A percentile compares a stretch with the other conserved stretches of the same genome.
These are phyloP conservation scores for Cephonodes hylas DNA, from an alignment of 2,888 invertebrate species.

Conservation along the genomic window DNA sequence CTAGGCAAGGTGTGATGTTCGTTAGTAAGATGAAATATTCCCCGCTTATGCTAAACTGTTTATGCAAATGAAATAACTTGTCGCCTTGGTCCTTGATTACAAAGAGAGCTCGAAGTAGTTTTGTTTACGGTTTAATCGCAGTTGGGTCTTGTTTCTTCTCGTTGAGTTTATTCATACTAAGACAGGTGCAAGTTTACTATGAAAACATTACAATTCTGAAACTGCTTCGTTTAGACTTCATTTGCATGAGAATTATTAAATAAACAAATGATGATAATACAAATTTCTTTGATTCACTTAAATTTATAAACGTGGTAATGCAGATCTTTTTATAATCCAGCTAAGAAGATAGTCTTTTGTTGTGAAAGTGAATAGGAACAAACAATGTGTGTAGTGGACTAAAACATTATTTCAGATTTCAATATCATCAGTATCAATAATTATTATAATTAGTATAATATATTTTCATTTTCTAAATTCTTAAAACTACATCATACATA, in stretches of 20 bases:
- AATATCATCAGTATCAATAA: too few relatives aligned
- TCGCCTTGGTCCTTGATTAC: constrained; percentile 69
- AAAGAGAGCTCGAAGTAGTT: constrained; percentile 65
- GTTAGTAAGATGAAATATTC: constrained; percentile 50
- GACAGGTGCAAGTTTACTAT: constrained; percentile 44
- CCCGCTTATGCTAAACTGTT: constrained; percentile 61
- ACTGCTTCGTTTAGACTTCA: constrained; percentile 23
- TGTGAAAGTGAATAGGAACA: too few relatives aligned
- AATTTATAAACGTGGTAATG: too few relatives aligned
- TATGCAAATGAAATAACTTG: constrained; percentile 72
- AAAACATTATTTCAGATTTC: too few relatives aligned
- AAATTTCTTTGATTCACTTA: too few relatives aligned
- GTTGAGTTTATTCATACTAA: constrained; percentile 40
- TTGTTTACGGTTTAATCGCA: constrained; percentile 65
- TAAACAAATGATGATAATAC: neutral
- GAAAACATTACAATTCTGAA: constrained; percentile 38
- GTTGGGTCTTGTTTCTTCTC: constrained; percentile 49
- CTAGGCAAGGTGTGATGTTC: constrained; percentile 43
- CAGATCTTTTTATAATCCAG: neutral
- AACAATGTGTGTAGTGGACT: too few relatives aligned
- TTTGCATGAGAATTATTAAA: neutral
- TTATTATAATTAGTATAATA: too few relatives aligned
- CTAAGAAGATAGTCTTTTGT: neutral
- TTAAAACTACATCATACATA: too few relatives aligned
- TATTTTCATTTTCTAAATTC: too few relatives aligned